Base-by-base conservation (phyloP, 2,113 vertebrate species). In the Syngnathus scovelli region DNA sequence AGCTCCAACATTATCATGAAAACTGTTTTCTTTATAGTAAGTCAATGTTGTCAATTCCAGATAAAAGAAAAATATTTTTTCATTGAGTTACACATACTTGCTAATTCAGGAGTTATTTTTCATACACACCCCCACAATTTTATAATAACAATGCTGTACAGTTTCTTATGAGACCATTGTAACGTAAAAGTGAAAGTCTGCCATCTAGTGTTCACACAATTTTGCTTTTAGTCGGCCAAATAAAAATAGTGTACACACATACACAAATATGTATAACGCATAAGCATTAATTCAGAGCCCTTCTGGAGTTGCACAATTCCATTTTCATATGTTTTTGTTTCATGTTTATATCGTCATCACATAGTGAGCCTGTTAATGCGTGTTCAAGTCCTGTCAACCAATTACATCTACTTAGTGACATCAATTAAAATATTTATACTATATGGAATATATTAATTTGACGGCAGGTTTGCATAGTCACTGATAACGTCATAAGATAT, bases 331-430 rank as follows among this genome's bases (percentile, higher is more conserved):
- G 37, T 67, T 58, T 58, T 58, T 58, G 7, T 51, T 51, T 51
- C 7, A n/a, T 51, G 49, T 51, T n/a, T 19, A 51, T 33, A 33
- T 33, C 23, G 21, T 55, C 52, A 55, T 27, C 21, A 12, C 21
- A 55, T 21, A 27, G 21, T 56, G 21, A 33, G 15, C 21, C 54
- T 56, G 54, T 72, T 88, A 84, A 83, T 85, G 82, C 89, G 80
- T 89, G 83, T 87, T 69, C 68, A 71, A 72, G 79, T 87, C 84
- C 82, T 83, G 80, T 89, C 68, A 67, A 70, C 62, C 72, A 72
- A 64, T 54, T 39, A 56, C 68, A 10, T 58, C 58, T 10, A 54
- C 68, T 66, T 54, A 15, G 37, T 67, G 63, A 68, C 66, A 44
- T 71, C 58, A 71, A 72, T 15, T 54, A 19, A 48, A 67, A 52